A percentile compares a stretch with the other conserved stretches of the same genome.
Conservation (phyloP, 2,113 vertebrate genomes). For the Pongo abelii region DNA sequence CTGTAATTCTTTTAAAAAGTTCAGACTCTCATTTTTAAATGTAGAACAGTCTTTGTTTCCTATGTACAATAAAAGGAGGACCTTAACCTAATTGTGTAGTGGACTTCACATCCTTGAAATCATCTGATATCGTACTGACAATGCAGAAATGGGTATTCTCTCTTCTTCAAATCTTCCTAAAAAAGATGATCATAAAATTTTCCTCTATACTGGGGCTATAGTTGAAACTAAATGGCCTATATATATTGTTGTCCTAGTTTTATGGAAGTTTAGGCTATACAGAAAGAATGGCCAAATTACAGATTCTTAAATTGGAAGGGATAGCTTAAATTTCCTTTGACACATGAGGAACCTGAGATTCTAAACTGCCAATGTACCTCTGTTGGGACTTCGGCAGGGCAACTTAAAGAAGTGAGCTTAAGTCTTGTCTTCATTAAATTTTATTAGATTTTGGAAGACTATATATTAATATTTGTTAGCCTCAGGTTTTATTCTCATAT, state of each 20-base stretch:
- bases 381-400: background rate
- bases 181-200: background rate
- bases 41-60: background rate
- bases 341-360: background rate
- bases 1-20: background rate
- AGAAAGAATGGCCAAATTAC: background rate
- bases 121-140: background rate
- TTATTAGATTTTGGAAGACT: background rate
- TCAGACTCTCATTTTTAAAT: background rate
- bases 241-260: background rate
- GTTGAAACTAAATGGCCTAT: background rate
- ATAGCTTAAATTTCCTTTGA: background rate
- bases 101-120: background rate
- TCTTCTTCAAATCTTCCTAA: background rate
- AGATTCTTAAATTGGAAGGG: background rate
- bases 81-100: background rate
- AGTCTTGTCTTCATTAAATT: background rate
- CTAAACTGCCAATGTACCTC: background rate
- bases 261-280: background rate
- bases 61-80: background rate
- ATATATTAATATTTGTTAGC: background rate
- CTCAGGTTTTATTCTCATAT: background rate
- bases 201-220: background rate
- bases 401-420: background rate
- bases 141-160: rapidly evolving